Evolutionary conservation across 2,888 invertebrate species (phyloP).

Genomic region (Pterobdella sp.): DNA sequence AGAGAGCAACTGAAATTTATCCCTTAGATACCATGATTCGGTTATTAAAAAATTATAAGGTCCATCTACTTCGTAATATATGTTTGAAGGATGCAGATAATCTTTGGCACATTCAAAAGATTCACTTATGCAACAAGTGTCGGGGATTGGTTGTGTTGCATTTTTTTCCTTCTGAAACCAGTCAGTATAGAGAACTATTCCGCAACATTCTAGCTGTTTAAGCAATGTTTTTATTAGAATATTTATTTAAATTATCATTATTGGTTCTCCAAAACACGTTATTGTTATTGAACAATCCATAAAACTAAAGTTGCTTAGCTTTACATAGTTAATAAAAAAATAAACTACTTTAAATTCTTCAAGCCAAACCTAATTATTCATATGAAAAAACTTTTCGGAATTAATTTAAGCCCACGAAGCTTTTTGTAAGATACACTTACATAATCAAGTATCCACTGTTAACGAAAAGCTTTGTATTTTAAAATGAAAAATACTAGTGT

Average conservation of each 20-base stretch:
- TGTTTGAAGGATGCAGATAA: constrained; percentile 20
- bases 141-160: not conserved
- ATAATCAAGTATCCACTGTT: no score
- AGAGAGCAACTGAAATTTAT: not conserved
- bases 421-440: no score
- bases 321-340: no score
- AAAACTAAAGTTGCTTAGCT: no score
- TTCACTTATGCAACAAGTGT: constrained; percentile 24
- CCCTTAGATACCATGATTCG: not conserved
- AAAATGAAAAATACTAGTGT: no score
- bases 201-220: constrained; percentile 17
- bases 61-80: constrained; percentile 16
- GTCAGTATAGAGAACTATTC: not conserved
- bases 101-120: not conserved
- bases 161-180: constrained; percentile 13
- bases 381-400: no score
- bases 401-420: no score
- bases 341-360: no score
- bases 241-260: not conserved
- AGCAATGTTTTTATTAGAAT: not conserved
- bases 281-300: no score
- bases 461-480: no score
- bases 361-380: no score
- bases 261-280: not conserved
- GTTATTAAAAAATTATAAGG: not conserved